Evolutionary conservation across 2,888 invertebrate genomes (phyloP), one percentile per base, ranked within the genome.

Genomic region (Ctenicera cuprea): DNA sequence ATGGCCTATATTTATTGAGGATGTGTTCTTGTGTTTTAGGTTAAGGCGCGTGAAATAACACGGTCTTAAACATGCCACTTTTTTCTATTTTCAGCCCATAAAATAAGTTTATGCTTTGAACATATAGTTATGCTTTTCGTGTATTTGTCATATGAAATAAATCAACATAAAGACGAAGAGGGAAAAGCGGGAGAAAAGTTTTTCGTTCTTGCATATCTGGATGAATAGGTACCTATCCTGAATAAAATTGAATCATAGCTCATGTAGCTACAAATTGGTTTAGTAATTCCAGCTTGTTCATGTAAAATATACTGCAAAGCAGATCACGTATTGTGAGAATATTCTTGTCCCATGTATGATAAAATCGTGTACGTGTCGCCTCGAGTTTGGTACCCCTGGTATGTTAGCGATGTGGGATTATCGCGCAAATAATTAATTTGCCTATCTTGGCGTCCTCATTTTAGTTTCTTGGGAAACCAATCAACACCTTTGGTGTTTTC

Each of bases 391-490:
- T 52, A 22, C 52, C 26, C n/a, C 14, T 54, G 14, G 54, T 14
- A 22, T 26, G 30, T 30, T 14, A 14, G 14, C 54, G 14, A 7
- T 30, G 54, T 16, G 30, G 30, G 30, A 54, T 54, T 54, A 30
- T 54, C 30, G 54, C 33, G 14, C 54, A 54, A 54, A 30, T 54
- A 54, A 54, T 54, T 54, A 54, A 54, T 54, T 54, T 54, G 30
- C 54, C 30, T 20, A 54, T 54, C 54, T 54, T 14, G 54, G 30
- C 22, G 30, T 54, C 30, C 54, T 54, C 54, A 54, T 54, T 54
- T 54, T 54, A 54, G 26, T 54, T 54, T 54, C 54, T 54, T 30
- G 22, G 54, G 30, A 54, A 54, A 54, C 54, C 54, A 54, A 54
- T 54, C 54, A 54, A 54, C 54, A 30, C 54, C 54, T 54, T 54